Base-by-base conservation (phyloP, 2,797 vertebrate species). In the Chloroceryle amazona region DNA sequence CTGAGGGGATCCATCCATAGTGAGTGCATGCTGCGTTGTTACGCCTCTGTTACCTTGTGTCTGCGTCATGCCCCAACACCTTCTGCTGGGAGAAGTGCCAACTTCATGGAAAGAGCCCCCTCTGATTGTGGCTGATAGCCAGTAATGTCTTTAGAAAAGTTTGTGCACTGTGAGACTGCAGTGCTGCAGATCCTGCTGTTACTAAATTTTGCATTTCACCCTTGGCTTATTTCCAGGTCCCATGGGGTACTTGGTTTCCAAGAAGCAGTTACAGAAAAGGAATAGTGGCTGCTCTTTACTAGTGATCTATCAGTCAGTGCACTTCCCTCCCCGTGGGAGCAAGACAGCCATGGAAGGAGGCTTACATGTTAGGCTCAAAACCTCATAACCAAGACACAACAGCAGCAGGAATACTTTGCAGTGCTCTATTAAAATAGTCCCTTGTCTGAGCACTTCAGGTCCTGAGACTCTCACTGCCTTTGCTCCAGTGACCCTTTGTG, bases 191-290 rank as follows among this genome's bases (percentile, higher is more conserved):
- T 86, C 81, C 44, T 51, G 62, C 75, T 80, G 81, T 82, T 89
- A 20, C 52, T 94, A 81, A 89, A 94, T 89, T 82, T 87, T 95
- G 58, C 42, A 31, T 81, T 97, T 93, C 93, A 85, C 68, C 87
- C 61, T 19, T 93, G 83, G 83, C 55, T 76, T 81, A 85, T 82
- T 71, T 46, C 93, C 88, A 63, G 37, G 42, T 89, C 78, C 83
- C 52, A 12, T 9, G 33, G 52, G 74, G n/a, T 87, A 14, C 33
- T 39, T 66, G 41, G n/a, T 85, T 95, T 94, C 83, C 68, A 91
- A 39, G 52, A 86, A 81, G 78, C 63, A 49, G 74, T 81, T 63
- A 51, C 4, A 82, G 72, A 33, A 84, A 61, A 79, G 83, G 78
- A 78, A 4, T 58, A 58, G 68, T 55, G 73, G 61, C 78, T 91